Percentiles rank a stretch among this genome's conserved stretches.
phyloP scores from a whole-genome alignment of 2,113 vertebrate species.

The Phaetusa simplex region DNA sequence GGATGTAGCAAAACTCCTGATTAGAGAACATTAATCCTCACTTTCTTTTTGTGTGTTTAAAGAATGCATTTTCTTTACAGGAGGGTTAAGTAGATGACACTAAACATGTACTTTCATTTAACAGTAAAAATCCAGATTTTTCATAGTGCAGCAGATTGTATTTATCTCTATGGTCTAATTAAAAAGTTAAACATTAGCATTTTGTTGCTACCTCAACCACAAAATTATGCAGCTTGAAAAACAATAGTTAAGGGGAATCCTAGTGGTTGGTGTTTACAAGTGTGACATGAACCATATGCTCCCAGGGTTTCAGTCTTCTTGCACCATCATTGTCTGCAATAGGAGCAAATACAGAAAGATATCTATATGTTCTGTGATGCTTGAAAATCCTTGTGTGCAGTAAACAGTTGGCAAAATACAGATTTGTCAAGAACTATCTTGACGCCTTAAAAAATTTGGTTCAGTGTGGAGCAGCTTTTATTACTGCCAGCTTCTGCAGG shows the following conservation, averaged over 20 bases:
- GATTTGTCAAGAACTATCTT: neutral
- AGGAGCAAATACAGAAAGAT: neutral
- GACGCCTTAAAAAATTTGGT: neutral
- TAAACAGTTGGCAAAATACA: neutral
- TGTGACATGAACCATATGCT: neutral
- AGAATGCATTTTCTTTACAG: neutral
- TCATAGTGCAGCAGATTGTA: neutral
- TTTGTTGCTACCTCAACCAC: conserved; percentile 37
- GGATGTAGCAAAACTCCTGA: neutral
- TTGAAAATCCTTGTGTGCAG: neutral
- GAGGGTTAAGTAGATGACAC: neutral
- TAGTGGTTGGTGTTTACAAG: conserved; percentile 3
- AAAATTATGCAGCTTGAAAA: conserved; percentile 11
- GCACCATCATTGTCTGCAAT: neutral
- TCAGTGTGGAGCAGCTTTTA: neutral
- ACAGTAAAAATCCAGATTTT: neutral
- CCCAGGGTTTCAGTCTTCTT: conserved; percentile 5
- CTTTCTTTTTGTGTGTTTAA: neutral
- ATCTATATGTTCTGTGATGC: neutral
- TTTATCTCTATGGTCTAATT: conserved; percentile 24
- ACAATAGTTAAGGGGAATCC: neutral
- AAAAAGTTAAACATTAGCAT: conserved; percentile 31
- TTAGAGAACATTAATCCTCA: neutral
- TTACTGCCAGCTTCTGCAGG: neutral
- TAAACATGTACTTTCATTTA: neutral